Evolutionary conservation across 1,140 invertebrate genomes (phyloP).

Genomic region (Drosophila mauritiana): DNA sequence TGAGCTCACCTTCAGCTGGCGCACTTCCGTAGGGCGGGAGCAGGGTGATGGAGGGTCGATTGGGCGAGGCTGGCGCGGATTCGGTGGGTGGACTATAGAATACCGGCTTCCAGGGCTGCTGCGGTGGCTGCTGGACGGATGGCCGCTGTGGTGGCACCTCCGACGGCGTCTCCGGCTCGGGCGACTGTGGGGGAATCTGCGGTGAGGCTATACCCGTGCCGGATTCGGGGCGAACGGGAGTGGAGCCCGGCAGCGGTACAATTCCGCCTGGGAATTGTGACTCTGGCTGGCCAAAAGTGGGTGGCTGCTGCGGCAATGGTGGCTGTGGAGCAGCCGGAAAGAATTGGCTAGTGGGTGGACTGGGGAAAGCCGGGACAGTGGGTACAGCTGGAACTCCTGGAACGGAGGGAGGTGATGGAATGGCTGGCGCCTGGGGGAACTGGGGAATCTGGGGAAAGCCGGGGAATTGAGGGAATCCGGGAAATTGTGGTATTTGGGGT

Average conservation of each 20-base stretch:
- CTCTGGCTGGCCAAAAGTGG: constrained; percentile 65
- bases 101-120: constrained; percentile 75
- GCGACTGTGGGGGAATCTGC: constrained; percentile 65
- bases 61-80: constrained; percentile 38
- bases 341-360: constrained; percentile 56
- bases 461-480: constrained; percentile 42
- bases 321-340: constrained; percentile 69
- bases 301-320: constrained; percentile 69
- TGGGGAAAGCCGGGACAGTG: constrained; percentile 19
- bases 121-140: constrained; percentile 32
- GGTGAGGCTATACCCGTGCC: constrained; percentile 75
- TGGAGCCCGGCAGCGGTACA: constrained; percentile 63
- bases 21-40: constrained; percentile 72
- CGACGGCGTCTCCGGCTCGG: constrained; percentile 40
- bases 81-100: constrained; percentile 62
- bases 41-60: constrained; percentile 70
- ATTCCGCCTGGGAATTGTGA: constrained; percentile 69
- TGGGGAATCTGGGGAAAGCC: constrained; percentile 55
- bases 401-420: constrained; percentile 22
- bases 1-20: constrained; percentile 66
- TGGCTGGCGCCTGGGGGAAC: constrained; percentile 42
- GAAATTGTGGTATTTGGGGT: constrained; percentile 32
- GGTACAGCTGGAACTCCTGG: constrained; percentile 15
- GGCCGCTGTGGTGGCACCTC: constrained; percentile 25
- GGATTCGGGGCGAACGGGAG: constrained; percentile 58